Evolutionary conservation across 1,140 invertebrate genomes (phyloP), one percentile per base, ranked within the genome.

Genomic region (Oncopodura yosiiana): DNA sequence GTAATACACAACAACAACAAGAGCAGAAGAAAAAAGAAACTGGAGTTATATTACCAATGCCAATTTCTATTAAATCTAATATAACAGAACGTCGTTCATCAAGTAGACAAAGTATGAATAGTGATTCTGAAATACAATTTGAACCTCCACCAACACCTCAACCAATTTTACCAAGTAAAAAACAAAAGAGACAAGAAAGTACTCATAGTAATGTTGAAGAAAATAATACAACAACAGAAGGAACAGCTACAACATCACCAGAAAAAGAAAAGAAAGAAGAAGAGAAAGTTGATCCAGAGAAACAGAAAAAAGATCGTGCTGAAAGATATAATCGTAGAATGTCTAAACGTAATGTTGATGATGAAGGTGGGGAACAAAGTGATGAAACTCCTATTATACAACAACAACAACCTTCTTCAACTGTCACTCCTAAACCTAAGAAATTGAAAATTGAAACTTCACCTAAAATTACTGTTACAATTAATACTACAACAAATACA

Each of bases 251-350:
- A 42, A 43, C 14, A 26, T 16, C 14, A 37, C 12, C 26, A 37
- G n/a, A 44, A 34, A 46, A 52, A 19, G 16, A 58, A 21, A 51
- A 53, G 26, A 46, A 61, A 44, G 61, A 65, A 39, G 53, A 58
- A 23, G 60, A 64, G 55, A 61, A 67, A 50, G 39, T 61, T n/a
- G 60, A 67, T 42, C 65, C 65, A 3, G 63, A 66, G 42, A 65
- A 63, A 30, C 63, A 65, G 27, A 50, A 54, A 23, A 41, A 52
- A 39, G 60, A 60, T 16, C 18, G 60, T 36, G 60, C 46, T 9
- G 60, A 42, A 46, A 23, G 62, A 23, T 60, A 58, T 30, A 60
- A 29, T 58, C 60, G 62, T 30, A 51, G 41, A 45, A 56, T 43
- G 41, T 57, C 56, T 12, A 62, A 65, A 37, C 16, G 56, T 44